phyloP scores from a whole-genome alignment of 2,113 vertebrate genomes.

The Oryzias celebensis region DNA sequence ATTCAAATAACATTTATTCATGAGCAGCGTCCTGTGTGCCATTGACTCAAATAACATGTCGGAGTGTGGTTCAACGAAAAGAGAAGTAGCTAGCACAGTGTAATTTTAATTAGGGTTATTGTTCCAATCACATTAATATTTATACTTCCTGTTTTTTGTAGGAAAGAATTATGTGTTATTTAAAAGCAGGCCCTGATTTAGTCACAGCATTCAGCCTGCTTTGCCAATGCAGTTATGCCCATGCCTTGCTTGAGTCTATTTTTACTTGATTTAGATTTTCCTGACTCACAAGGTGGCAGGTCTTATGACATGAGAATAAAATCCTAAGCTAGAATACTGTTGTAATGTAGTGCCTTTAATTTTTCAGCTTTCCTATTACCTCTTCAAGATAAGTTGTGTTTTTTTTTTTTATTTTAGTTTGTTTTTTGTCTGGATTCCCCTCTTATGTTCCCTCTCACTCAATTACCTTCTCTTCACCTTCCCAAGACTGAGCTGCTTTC shows the following conservation, averaged over 20 bases:
- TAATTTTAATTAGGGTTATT: constrained; percentile 43
- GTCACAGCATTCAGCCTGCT: no score
- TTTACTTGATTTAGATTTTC: no score
- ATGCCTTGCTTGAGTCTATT: no score
- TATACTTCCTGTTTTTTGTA: constrained; percentile 21
- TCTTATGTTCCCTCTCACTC: neutral
- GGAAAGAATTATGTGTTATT: no score
- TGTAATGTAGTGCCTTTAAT: neutral
- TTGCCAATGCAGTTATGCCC: no score
- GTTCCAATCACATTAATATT: constrained; percentile 44
- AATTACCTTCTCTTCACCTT: neutral
- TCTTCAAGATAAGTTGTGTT: neutral
- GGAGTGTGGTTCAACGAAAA: neutral
- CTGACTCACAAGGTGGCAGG: no score
- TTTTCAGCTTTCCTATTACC: constrained; percentile 3
- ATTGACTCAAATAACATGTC: constrained; percentile 23
- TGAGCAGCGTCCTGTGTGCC: constrained; percentile 41
- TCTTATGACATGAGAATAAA: constrained; percentile 12
- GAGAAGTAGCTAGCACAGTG: constrained; percentile 5
- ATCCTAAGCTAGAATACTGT: constrained; percentile 19
- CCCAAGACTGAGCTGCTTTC: neutral
- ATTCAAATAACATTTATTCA: constrained; percentile 65
- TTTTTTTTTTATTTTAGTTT: neutral
- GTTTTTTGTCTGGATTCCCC: neutral
- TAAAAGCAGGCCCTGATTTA: no score